Evolutionary conservation across 2,797 vertebrate genomes (phyloP), one percentile per base, ranked within the genome.

Genomic region (Perdix hodgsoniae): DNA sequence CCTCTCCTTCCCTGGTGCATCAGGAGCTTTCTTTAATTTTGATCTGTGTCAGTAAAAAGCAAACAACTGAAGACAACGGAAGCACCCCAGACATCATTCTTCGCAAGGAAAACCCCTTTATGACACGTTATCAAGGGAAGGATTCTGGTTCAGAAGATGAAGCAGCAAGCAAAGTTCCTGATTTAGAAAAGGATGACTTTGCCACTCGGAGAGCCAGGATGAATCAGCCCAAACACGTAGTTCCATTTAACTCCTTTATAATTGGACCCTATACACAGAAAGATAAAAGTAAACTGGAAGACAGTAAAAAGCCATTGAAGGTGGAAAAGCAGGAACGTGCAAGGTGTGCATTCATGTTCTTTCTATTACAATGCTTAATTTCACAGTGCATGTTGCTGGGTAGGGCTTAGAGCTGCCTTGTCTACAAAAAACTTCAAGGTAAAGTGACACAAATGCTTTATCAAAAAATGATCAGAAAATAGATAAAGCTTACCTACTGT

Each of bases 131-230:
- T 42, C 97, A 97, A 75, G 97, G 98, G 88, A 97, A 97, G 19
- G 98, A 97, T 50, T 98, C 98, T 7, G 98, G 99, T 84, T 98
- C 98, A 27, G 98, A 98, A 49, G 98, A 98, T 14, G 98, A 98
- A 80, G 91, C 61, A 57, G 94, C 63, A 5, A 93, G 74, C 66
- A 98, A 97, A 91, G 78, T 99, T 80, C 99, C 99, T 2, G 99
- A 99, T 88, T 98, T 99, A 61, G 98, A 97, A 81, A 98, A 97
- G 96, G 99, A 99, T 54, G 99, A 99, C 92, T 98, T 99, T 91
- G 99, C 99, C 1, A 93, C 97, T 2, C 94, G 98, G 57, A 98
- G 97, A 96, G 93, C 91, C 71, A 98, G 95, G 66, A 97, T 97
- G 96, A 98, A 98, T 94, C 97, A 98, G 76, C 85, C 93, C 65